Evolutionary conservation across 1,140 invertebrate genomes (phyloP), one percentile per base, ranked within the genome.

Genomic region (Drosophila prosaltans): DNA sequence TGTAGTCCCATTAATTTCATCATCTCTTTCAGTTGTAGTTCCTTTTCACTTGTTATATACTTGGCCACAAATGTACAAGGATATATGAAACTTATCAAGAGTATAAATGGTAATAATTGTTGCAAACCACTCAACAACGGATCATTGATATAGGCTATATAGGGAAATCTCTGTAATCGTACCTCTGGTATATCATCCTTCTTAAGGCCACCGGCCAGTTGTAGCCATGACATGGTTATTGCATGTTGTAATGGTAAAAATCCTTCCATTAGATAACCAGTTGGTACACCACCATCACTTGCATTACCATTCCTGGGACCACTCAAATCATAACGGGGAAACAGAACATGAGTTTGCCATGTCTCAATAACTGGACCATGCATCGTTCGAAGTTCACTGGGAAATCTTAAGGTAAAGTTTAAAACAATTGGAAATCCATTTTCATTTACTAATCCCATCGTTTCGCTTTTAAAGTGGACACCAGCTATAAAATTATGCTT

Each of bases 1-100:
- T 94, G 94, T 3, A 98, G 90, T 3, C 97, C 97, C 96, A 98
- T 97, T 86, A 97, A 95, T 90, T 96, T 97, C 96, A 97, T 97
- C 1, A 96, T 95, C 93, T 97, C 96, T 93, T 95, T 95, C 8
- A 95, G 77, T 68, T 95, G 95, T 63, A 94, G 92, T 70, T 95
- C 95, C 81, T 95, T 95, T 72, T 95, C 95, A 0, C 83, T 91
- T 2, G 94, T 94, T 51, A 95, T 93, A 10, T 92, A 92, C 86
- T 78, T 97, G 8, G 97, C 95, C 32, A 96, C 95, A 88, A 96
- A 96, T 5, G 96, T 95, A 62, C 95, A 95, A 0, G 96, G 95
- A 85, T 96, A 96, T 1, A 96, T 94, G 80, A 96, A 97, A 80
- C 95, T 96, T 1, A 97, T 86, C 93, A 97, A 94, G 51, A 97